phyloP scores from a whole-genome alignment of 1,140 invertebrate genomes.

The Drosophila rhopaloa region DNA sequence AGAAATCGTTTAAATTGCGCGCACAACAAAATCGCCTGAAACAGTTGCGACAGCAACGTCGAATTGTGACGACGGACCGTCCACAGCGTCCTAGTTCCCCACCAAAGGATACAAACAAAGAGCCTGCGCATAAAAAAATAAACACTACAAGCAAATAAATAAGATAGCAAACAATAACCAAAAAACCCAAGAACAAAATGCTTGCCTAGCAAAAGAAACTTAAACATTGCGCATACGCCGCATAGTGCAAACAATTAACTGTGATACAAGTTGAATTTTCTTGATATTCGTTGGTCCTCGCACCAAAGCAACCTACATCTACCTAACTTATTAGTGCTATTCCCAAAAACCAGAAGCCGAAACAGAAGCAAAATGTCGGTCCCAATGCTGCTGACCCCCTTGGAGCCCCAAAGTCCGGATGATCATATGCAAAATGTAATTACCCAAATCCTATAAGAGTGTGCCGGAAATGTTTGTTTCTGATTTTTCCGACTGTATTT shows the following conservation, averaged over 20 bases:
- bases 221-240: slow-evolving; percentile 64
- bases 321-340: slow-evolving; percentile 13
- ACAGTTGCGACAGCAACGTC: slow-evolving; percentile 79
- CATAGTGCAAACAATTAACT: slow-evolving; percentile 66
- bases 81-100: slow-evolving; percentile 49
- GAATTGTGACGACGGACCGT: slow-evolving; percentile 62
- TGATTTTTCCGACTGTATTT: slow-evolving; percentile 26
- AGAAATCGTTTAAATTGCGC: slow-evolving; percentile 82
- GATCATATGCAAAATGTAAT: slow-evolving; percentile 78
- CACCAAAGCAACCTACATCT: slow-evolving; percentile 30
- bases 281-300: slow-evolving; percentile 25
- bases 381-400: slow-evolving; percentile 64
- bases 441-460: slow-evolving; percentile 15
- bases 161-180: slow-evolving; percentile 7
- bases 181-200: slow-evolving; percentile 60
- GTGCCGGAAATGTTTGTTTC: neutral
- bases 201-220: slow-evolving; percentile 44
- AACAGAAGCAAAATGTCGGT: slow-evolving; percentile 54
- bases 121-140: neutral
- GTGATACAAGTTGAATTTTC: slow-evolving; percentile 66
- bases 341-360: slow-evolving; percentile 1
- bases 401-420: slow-evolving; percentile 60
- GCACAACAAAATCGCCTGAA: slow-evolving; percentile 72
- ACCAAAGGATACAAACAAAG: slow-evolving; percentile 29
- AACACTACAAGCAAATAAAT: slow-evolving; percentile 1